Conservation (phyloP, 2,888 invertebrate species). For the Noctua fimbriata region DNA sequence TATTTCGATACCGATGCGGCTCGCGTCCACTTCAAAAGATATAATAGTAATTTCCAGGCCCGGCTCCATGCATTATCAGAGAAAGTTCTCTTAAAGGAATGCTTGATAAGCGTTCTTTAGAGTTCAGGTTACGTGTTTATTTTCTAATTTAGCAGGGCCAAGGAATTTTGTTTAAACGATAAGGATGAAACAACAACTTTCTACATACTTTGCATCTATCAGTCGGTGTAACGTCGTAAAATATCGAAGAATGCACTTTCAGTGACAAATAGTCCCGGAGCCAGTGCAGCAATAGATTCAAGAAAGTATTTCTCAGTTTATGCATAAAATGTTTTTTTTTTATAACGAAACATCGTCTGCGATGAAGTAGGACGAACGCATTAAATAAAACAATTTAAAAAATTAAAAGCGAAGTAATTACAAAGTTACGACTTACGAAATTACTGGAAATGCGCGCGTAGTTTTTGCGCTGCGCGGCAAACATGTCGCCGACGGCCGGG, state of each 20-base stretch:
- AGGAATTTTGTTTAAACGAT: conserved; percentile 50
- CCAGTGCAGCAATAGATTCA: conserved; percentile 12
- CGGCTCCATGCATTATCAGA: conserved; percentile 81
- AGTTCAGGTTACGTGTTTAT: conserved; percentile 64
- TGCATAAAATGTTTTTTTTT: conserved; percentile 25
- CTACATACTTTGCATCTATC: conserved; percentile 11
- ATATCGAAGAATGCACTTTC: conserved; percentile 17
- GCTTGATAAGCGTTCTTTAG: conserved; percentile 70
- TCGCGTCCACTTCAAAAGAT: conserved; percentile 74
- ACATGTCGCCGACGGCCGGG: conserved; percentile 71
- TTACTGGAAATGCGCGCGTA: conserved; percentile 77
- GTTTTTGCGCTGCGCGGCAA: conserved; percentile 78
- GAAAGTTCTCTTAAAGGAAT: conserved; percentile 84
- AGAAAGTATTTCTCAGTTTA: conserved; percentile 1
- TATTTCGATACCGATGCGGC: conserved; percentile 81
- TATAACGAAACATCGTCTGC: conserved; percentile 23
- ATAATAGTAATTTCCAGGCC: conserved; percentile 78
- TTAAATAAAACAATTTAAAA: conserved; percentile 61
- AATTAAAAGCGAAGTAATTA: conserved; percentile 77
- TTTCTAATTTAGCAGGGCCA: conserved; percentile 63
- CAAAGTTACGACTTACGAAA: conserved; percentile 77
- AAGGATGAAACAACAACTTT: conserved; percentile 39
- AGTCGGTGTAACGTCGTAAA: conserved; percentile 8
- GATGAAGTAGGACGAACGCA: conserved; percentile 54
- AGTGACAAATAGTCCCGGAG: conserved; percentile 9